Evolutionary conservation across 2,888 invertebrate species (phyloP).

Genomic region (Ochlodes sylvanus): DNA sequence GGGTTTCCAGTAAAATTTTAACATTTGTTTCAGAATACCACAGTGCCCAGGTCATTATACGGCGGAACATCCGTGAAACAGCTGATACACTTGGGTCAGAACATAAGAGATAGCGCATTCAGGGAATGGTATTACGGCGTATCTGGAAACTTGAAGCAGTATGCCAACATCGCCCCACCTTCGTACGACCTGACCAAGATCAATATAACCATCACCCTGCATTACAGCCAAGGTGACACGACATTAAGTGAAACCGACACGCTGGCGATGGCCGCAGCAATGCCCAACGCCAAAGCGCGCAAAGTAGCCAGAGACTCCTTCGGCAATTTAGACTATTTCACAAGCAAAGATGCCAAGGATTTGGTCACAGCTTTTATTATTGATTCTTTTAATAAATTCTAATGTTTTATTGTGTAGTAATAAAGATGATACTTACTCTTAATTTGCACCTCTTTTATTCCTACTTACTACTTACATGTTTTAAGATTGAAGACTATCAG

Average conservation of each 20-base stretch:
- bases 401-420: too few species aligned
- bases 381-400: not conserved
- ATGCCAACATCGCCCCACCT: slow-evolving; percentile 43
- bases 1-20: too few species aligned
- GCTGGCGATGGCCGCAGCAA: slow-evolving; percentile 44
- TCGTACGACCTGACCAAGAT: slow-evolving; percentile 45
- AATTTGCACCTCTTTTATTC: too few species aligned
- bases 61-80: slow-evolving; percentile 49
- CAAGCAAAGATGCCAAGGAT: slow-evolving; percentile 41
- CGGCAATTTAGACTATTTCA: slow-evolving; percentile 46
- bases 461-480: too few species aligned
- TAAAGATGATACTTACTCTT: too few species aligned
- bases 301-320: slow-evolving; percentile 44
- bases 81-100: slow-evolving; percentile 51
- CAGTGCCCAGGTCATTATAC: slow-evolving; percentile 30
- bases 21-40: not conserved
- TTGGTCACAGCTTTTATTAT: slow-evolving; percentile 44
- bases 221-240: slow-evolving; percentile 47
- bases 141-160: slow-evolving; percentile 40
- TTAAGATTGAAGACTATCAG: too few species aligned
- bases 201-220: slow-evolving; percentile 44
- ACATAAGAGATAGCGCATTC: slow-evolving; percentile 46
- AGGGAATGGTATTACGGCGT: slow-evolving; percentile 47
- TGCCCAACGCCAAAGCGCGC: slow-evolving; percentile 44
- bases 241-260: slow-evolving; percentile 47